Conservation (phyloP, 1,140 invertebrate genomes). For the Tetramorium alpestre region DNA sequence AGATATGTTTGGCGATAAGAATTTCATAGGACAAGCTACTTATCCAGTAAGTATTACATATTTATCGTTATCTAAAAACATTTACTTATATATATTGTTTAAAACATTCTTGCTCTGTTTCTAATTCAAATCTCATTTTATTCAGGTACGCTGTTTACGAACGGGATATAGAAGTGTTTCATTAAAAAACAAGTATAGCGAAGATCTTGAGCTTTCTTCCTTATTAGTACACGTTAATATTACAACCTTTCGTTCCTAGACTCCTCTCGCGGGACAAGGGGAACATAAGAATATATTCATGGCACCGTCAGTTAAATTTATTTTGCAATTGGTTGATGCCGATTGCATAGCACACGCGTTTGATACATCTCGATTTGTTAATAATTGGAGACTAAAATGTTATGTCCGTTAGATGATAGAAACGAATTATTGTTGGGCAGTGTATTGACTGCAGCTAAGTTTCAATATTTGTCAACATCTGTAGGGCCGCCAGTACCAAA, state of each 20-base stretch:
- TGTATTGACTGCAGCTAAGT: too few species aligned
- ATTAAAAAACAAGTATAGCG: constrained; percentile 95
- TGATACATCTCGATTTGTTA: too few species aligned
- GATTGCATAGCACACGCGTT: too few species aligned
- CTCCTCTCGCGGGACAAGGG: too few species aligned
- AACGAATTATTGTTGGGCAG: too few species aligned
- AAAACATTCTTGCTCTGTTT: constrained; percentile 23
- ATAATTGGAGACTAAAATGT: too few species aligned
- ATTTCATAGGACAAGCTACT: constrained; percentile 98
- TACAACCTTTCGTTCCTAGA: constrained; percentile 73
- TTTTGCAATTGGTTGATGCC: too few species aligned
- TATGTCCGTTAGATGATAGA: too few species aligned
- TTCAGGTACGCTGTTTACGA: constrained; percentile 89
- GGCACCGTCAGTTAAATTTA: too few species aligned
- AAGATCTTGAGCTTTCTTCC: constrained; percentile 97
- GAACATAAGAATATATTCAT: too few species aligned
- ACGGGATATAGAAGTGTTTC: constrained; percentile 96
- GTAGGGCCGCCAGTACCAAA: too few species aligned
- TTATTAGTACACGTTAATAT: constrained; percentile 94
- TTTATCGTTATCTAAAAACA: constrained; percentile 33
- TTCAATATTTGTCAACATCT: too few species aligned
- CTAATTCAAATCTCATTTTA: constrained; percentile 67
- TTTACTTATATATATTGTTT: not conserved
- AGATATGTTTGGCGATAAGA: constrained; percentile 99
- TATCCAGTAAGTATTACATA: constrained; percentile 89